Conservation (phyloP, 1,140 invertebrate species). For the Lordiphosa mommai region DNA sequence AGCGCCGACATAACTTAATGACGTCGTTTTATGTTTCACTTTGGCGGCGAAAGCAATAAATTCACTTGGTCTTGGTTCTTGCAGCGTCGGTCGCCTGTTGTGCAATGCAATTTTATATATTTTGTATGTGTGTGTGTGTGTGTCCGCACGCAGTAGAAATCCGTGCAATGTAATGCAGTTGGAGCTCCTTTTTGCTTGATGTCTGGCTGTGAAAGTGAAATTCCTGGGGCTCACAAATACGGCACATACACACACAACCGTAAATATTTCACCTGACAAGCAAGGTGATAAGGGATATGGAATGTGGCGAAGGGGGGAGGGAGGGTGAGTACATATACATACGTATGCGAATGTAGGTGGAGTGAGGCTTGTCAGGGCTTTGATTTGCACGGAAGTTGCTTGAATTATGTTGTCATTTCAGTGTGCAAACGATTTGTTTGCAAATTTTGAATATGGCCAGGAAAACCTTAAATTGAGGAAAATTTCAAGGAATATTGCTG, state of each 20-base stretch:
- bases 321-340: not conserved
- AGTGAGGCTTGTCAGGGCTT: conserved; percentile 22
- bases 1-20: conserved; percentile 66
- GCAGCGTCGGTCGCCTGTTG: conserved; percentile 15
- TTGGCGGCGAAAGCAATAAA: conserved; percentile 66
- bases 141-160: conserved; percentile 34
- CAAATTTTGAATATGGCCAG: conserved; percentile 8
- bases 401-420: conserved; percentile 42
- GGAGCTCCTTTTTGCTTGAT: conserved; percentile 18
- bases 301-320: not conserved
- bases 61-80: conserved; percentile 39
- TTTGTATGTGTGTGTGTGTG: conserved; percentile 12
- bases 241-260: not conserved
- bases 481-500: too few species aligned
- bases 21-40: conserved; percentile 74
- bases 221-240: conserved; percentile 41
- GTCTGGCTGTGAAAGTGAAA: conserved; percentile 61
- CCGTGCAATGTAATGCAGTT: conserved; percentile 43
- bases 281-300: conserved; percentile 11
- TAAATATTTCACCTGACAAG: conserved; percentile 63
- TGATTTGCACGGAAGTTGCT: conserved; percentile 44
- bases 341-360: too few species aligned
- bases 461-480: too few species aligned
- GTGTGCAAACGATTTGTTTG: conserved; percentile 16
- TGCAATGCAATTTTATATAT: conserved; percentile 11